Conservation (phyloP, 2,888 invertebrate genomes). For the Incurvaria masculella region DNA sequence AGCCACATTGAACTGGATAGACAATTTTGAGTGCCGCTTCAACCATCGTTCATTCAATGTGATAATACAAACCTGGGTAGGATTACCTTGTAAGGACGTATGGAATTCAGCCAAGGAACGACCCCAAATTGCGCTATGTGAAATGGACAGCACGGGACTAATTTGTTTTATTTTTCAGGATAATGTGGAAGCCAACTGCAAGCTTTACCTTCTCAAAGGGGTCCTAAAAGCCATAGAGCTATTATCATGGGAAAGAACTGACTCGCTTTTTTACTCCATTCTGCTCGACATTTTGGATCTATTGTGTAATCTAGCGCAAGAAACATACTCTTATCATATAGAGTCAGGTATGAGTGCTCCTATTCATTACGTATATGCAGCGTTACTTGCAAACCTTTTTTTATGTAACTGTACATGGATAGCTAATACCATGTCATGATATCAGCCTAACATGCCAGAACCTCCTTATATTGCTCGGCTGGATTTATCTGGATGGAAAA, state of each 20-base stretch:
- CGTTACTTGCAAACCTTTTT: too few species aligned
- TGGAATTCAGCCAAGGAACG: background rate
- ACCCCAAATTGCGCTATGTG: conserved; percentile 1
- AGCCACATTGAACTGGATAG: too few species aligned
- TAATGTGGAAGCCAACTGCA: conserved; percentile 80
- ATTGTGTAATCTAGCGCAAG: conserved; percentile 75
- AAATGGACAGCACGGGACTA: too few species aligned
- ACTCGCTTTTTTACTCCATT: conserved; percentile 63
- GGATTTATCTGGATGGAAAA: too few species aligned
- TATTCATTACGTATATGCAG: too few species aligned
- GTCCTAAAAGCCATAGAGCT: conserved; percentile 78
- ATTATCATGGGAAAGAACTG: conserved; percentile 67
- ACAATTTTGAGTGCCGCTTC: too few species aligned
- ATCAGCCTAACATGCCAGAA: too few species aligned
- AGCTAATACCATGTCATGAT: too few species aligned
- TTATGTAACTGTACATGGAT: too few species aligned
- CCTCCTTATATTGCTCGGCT: too few species aligned
- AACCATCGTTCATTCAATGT: too few species aligned
- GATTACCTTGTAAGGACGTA: conserved; percentile 2
- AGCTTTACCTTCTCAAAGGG: conserved; percentile 75
- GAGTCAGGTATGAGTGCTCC: conserved; percentile 60
- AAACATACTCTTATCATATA: conserved; percentile 81
- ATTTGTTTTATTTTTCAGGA: conserved; percentile 55
- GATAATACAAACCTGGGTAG: background rate
- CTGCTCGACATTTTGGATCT: conserved; percentile 76